Conservation (phyloP, 2,888 invertebrate genomes). For the Tetramorium bicarinatum region DNA sequence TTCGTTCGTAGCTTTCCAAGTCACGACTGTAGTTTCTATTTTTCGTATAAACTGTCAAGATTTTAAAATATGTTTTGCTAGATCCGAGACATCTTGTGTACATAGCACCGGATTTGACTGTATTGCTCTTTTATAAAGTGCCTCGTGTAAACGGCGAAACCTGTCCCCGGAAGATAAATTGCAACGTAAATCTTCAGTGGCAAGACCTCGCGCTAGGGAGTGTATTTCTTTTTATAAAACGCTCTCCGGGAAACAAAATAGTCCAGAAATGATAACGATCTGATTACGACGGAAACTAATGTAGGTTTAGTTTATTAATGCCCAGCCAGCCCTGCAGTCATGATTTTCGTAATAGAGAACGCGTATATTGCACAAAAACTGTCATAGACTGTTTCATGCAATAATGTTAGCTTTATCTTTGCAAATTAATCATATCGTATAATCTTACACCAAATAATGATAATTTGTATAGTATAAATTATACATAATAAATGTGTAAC, state of each 20-base stretch:
- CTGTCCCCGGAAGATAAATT: conserved; percentile 40
- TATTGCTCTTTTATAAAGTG: conserved; percentile 24
- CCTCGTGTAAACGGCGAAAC: conserved; percentile 29
- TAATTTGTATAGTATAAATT: too few relatives aligned
- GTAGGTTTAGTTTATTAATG: background rate
- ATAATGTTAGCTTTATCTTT: background rate
- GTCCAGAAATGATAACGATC: conserved; percentile 27
- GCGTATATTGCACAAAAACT: background rate
- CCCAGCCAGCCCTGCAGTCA: background rate
- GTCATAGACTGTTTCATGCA: too few relatives aligned
- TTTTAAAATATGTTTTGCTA: conserved; percentile 16
- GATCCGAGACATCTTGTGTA: background rate
- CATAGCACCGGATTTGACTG: conserved; percentile 1
- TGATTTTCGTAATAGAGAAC: background rate
- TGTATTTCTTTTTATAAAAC: conserved; percentile 29
- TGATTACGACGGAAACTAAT: conserved; percentile 12
- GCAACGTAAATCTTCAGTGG: conserved; percentile 19
- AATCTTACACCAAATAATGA: background rate
- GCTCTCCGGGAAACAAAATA: background rate
- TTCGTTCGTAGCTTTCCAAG: background rate
- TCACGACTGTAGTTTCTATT: background rate
- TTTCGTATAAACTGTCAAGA: conserved; percentile 5
- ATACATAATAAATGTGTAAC: background rate
- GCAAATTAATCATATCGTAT: background rate
- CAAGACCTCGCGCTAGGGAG: conserved; percentile 1